Conservation (phyloP, 23 tunicate species). For the Halocynthia roretzi region DNA sequence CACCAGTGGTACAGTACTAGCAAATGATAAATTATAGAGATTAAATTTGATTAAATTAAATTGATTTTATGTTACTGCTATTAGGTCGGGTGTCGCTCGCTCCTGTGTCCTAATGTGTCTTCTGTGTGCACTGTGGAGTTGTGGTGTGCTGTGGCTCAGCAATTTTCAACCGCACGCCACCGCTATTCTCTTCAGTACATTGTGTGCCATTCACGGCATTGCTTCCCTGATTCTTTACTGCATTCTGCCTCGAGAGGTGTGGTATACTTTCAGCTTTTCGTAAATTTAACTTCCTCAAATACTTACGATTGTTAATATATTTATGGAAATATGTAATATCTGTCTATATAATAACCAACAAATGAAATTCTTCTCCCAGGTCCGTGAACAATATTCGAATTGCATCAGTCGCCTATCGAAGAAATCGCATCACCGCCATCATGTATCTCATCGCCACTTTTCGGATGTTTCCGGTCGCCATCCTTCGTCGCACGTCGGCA, state of each 20-base stretch:
- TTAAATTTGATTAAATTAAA: conserved; percentile 2
- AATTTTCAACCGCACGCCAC: conserved; percentile 33
- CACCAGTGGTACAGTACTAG: not conserved
- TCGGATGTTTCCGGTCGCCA: conserved; percentile 9
- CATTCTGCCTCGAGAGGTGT: conserved; percentile 37
- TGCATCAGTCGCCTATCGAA: conserved; percentile 27
- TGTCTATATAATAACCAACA: too few relatives aligned
- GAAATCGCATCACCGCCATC: not conserved
- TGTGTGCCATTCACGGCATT: conserved; percentile 44
- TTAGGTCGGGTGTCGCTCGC: conserved; percentile 44
- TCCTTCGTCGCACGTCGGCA: conserved; percentile 10
- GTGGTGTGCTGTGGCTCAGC: conserved; percentile 67
- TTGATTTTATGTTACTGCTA: not conserved
- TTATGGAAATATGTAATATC: not conserved
- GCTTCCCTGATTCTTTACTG: conserved; percentile 48
- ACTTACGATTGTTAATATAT: not conserved
- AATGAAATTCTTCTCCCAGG: conserved; percentile 5
- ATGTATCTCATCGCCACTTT: conserved; percentile 10
- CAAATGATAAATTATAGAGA: not conserved
- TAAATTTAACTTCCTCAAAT: too few relatives aligned
- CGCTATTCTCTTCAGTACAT: conserved; percentile 53
- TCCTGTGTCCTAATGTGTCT: conserved; percentile 45
- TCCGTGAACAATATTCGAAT: conserved; percentile 28
- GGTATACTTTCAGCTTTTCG: not conserved
- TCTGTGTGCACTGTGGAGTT: conserved; percentile 70